Conservation (phyloP, 1,140 invertebrate species). For the Homalodisca vitripennis region DNA sequence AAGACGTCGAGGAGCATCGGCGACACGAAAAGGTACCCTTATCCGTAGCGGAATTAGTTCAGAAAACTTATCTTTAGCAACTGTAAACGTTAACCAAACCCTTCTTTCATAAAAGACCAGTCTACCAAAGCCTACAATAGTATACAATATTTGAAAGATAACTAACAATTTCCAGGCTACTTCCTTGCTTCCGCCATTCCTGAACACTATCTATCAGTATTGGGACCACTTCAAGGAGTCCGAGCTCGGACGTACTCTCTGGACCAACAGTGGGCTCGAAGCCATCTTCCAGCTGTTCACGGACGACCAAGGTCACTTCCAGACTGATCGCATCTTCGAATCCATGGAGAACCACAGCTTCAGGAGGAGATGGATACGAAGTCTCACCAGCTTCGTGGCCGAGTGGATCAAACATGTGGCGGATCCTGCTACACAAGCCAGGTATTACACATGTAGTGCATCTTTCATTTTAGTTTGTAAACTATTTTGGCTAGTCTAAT, state of each 20-base stretch:
- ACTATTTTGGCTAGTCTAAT: no score
- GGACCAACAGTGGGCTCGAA: conserved; percentile 68
- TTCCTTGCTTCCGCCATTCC: conserved; percentile 64
- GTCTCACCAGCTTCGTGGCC: conserved; percentile 68
- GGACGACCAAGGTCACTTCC: conserved; percentile 61
- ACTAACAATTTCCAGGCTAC: no score
- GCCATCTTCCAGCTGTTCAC: conserved; percentile 59
- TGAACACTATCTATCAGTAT: conserved; percentile 70
- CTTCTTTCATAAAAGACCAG: no score
- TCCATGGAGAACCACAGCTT: conserved; percentile 75
- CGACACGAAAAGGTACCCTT: conserved; percentile 64
- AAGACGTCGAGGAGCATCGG: conserved; percentile 51
- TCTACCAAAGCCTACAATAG: no score
- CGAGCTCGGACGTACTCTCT: conserved; percentile 68
- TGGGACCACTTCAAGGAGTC: conserved; percentile 79
- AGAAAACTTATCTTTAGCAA: no score
- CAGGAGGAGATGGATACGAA: conserved; percentile 73
- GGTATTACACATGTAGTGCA: conserved; percentile 49
- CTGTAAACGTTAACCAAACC: no score
- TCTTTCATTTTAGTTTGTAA: no score
- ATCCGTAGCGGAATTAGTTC: no score
- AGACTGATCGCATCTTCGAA: conserved; percentile 68
- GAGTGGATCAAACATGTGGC: conserved; percentile 70
- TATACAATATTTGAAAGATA: no score
- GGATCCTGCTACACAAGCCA: conserved; percentile 70